These are phyloP conservation scores for Holotrichia oblita DNA, from an alignment of 1,140 invertebrate species.

Conservation along the genomic window DNA sequence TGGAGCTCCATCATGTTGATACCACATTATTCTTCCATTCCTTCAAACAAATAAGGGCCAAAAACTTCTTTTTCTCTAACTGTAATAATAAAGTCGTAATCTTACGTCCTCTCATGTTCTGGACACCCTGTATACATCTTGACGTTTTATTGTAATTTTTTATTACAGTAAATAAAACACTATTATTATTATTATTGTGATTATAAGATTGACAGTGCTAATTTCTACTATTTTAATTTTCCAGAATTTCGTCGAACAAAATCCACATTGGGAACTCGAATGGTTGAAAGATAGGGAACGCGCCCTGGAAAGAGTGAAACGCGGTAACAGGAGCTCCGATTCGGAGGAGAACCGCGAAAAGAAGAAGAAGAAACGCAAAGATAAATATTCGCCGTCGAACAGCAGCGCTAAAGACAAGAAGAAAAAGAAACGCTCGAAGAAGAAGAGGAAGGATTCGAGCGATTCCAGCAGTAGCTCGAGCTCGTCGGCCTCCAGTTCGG, in stretches of 20 bases:
- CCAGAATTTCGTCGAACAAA: slow-evolving; percentile 80
- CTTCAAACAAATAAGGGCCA: too few species aligned
- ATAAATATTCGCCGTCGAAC: slow-evolving; percentile 46
- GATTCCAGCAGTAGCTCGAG: slow-evolving; percentile 61
- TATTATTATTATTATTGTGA: too few species aligned
- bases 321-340: slow-evolving; percentile 50
- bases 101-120: too few species aligned
- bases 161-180: too few species aligned
- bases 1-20: too few species aligned
- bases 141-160: too few species aligned
- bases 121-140: too few species aligned
- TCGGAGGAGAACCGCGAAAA: slow-evolving; percentile 47
- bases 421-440: slow-evolving; percentile 60
- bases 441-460: slow-evolving; percentile 57
- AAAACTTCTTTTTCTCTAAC: too few species aligned
- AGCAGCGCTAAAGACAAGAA: slow-evolving; percentile 54
- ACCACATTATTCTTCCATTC: too few species aligned
- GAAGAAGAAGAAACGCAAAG: slow-evolving; percentile 52
- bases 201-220: too few species aligned
- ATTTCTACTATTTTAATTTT: slow-evolving; percentile 46
- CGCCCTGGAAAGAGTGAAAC: slow-evolving; percentile 66
- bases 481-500: slow-evolving; percentile 63
- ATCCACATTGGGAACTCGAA: slow-evolving; percentile 85
- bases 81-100: too few species aligned
- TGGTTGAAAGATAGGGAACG: slow-evolving; percentile 84